These are phyloP conservation scores for Diachrysia chrysitis DNA, from an alignment of 2,888 invertebrate genomes.

Conservation along the genomic window DNA sequence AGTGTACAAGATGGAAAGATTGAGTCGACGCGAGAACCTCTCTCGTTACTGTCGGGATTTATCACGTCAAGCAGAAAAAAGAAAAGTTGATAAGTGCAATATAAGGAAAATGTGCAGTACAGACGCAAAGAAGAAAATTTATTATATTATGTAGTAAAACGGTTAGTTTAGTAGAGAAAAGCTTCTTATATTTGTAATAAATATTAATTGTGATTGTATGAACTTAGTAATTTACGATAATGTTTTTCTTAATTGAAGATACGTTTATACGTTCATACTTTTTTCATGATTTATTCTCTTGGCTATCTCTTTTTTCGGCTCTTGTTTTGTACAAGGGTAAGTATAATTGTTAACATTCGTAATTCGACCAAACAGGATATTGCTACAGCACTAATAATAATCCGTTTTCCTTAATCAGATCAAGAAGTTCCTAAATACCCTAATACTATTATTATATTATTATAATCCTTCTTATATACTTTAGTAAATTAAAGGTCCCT, in stretches of 20 bases:
- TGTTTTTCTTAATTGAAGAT: too few species aligned
- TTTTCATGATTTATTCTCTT: too few species aligned
- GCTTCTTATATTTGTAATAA: too few species aligned
- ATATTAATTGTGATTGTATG: too few species aligned
- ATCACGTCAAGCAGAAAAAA: slow-evolving; percentile 37
- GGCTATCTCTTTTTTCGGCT: too few species aligned
- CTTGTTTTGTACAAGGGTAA: background rate
- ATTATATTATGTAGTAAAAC: background rate
- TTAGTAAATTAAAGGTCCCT: too few species aligned
- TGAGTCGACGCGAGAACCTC: slow-evolving; percentile 4
- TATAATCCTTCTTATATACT: too few species aligned
- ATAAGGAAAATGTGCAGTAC: slow-evolving; percentile 26
- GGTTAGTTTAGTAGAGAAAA: too few species aligned
- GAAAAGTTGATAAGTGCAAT: slow-evolving; percentile 48
- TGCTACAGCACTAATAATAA: background rate
- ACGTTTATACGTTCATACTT: too few species aligned
- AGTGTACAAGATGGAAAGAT: slow-evolving; percentile 23
- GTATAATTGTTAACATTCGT: background rate
- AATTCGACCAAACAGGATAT: background rate
- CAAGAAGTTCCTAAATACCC: background rate
- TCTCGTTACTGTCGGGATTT: slow-evolving; percentile 34
- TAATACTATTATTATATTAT: background rate
- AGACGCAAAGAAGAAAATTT: background rate
- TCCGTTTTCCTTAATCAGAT: background rate
- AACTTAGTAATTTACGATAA: too few species aligned